These are phyloP conservation scores for Pseudopipra pipra DNA, from an alignment of 2,113 vertebrate species.

Conservation along the genomic window DNA sequence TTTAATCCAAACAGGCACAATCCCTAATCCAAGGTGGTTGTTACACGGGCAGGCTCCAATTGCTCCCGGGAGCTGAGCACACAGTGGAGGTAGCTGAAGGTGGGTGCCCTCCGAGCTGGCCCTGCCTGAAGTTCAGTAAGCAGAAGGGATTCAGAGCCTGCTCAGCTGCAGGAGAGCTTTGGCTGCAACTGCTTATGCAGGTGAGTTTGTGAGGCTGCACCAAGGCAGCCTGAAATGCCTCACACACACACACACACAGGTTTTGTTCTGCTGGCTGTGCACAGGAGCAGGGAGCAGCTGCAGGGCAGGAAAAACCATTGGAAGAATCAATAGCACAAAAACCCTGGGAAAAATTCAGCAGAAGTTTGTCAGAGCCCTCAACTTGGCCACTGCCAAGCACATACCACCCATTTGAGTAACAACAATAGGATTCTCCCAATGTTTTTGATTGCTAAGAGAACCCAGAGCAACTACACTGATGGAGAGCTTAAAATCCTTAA, in stretches of 20 bases:
- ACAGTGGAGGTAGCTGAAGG: neutral
- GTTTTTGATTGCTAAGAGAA: neutral
- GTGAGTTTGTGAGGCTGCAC: neutral
- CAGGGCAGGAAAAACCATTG: neutral
- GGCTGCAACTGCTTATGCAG: neutral
- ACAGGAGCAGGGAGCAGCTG: neutral
- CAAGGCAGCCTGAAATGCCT: neutral
- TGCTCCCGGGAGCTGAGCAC: neutral
- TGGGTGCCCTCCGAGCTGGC: accelerated
- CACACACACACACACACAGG: too few relatives aligned
- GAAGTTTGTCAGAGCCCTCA: neutral
- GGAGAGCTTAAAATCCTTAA: neutral
- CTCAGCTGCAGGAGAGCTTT: neutral
- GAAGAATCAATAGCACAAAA: neutral
- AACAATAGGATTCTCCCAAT: neutral
- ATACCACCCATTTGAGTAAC: neutral
- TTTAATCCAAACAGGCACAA: neutral
- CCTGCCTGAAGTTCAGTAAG: neutral
- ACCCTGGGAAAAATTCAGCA: accelerated
- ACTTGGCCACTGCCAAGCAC: neutral
- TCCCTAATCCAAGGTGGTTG: neutral
- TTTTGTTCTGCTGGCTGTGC: neutral
- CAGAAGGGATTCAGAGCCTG: neutral
- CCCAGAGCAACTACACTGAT: neutral
- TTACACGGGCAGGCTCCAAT: accelerated